A percentile compares a stretch with the other conserved stretches of the same genome.
Evolutionary conservation across 2,797 vertebrate species (phyloP).

Genomic region (Mico argentatus): DNA sequence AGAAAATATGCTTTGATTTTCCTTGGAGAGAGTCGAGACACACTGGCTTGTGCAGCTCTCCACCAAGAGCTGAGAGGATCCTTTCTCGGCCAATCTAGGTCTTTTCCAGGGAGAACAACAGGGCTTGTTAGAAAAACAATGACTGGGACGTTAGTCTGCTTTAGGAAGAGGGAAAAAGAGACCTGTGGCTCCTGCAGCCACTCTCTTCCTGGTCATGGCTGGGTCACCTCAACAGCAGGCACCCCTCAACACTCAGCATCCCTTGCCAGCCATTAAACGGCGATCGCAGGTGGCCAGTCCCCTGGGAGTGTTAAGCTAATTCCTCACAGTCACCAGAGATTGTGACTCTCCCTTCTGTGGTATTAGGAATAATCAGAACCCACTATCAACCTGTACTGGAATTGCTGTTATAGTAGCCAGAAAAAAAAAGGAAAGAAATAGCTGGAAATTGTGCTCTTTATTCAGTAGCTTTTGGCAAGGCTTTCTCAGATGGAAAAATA

Average conservation of each 20-base stretch:
- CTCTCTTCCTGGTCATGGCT: not conserved
- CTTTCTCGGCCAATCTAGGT: not conserved
- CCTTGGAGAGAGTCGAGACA: not conserved
- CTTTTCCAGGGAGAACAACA: not conserved
- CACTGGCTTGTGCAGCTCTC: not conserved
- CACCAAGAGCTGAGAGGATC: not conserved
- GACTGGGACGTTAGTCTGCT: not conserved
- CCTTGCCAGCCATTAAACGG: too few relatives aligned
- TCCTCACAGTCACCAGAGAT: too few relatives aligned
- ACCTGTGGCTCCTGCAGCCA: not conserved
- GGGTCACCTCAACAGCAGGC: not conserved
- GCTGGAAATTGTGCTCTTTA: constrained; percentile 9
- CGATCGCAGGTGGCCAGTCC: too few relatives aligned
- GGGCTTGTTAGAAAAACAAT: not conserved
- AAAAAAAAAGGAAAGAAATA: not conserved
- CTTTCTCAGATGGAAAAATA: not conserved
- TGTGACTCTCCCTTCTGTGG: too few relatives aligned
- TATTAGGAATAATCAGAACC: too few relatives aligned
- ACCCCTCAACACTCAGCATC: not conserved
- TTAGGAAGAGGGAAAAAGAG: not conserved
- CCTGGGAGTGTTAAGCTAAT: too few relatives aligned
- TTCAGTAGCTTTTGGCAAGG: not conserved
- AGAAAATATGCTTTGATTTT: not conserved
- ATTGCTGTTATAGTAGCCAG: too few relatives aligned
- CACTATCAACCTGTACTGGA: too few relatives aligned